Evolutionary conservation across 2,113 vertebrate genomes (phyloP).

Genomic region (Ranitomeya variabilis): DNA sequence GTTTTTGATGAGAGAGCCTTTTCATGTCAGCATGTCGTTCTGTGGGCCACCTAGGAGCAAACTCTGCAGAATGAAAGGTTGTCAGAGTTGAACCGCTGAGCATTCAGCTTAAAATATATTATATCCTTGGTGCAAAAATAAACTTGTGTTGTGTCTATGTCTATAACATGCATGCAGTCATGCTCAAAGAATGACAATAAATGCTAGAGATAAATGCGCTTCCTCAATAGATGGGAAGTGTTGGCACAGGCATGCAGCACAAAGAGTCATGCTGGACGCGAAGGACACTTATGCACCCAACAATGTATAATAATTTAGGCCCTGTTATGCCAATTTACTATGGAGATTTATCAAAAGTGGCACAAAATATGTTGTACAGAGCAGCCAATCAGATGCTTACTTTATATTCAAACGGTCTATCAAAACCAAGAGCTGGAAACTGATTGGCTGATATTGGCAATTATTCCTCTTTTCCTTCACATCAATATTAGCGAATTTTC

Average conservation of each 20-base stretch:
- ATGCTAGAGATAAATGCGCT: neutral
- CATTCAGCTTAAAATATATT: neutral
- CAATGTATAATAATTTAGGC: too few species aligned
- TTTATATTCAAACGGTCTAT: too few species aligned
- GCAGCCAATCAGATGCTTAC: too few species aligned
- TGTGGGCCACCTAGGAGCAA: neutral
- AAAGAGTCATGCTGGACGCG: neutral
- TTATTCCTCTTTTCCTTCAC: too few species aligned
- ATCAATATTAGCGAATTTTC: too few species aligned
- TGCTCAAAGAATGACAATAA: neutral
- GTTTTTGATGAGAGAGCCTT: neutral
- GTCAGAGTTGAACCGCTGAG: neutral
- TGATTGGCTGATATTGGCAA: too few species aligned
- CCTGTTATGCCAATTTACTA: neutral
- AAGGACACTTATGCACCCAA: neutral
- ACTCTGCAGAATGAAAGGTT: neutral
- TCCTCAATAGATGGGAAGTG: neutral
- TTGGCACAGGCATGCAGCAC: neutral
- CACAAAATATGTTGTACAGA: neutral
- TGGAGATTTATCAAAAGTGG: neutral
- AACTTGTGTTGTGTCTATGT: slow-evolving; percentile 31
- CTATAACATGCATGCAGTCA: neutral
- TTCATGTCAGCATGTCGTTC: neutral
- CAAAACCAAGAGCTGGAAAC: too few species aligned
- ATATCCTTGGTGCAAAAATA: slow-evolving; percentile 11